These are phyloP conservation scores for Bugulina stolonifera DNA, from an alignment of 2,888 invertebrate species.

Conservation along the genomic window DNA sequence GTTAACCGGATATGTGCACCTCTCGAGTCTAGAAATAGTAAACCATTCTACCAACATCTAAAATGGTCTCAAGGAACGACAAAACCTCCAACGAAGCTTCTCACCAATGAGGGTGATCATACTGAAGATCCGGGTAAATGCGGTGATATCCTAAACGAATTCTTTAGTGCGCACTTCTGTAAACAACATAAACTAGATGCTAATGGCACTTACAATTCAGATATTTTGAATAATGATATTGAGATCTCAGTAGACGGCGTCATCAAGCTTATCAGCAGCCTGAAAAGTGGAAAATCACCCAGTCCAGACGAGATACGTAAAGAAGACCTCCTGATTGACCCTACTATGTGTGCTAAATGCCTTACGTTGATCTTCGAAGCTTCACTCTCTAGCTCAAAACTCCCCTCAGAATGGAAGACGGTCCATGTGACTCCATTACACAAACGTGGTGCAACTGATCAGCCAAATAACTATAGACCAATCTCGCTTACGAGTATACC, in stretches of 20 bases:
- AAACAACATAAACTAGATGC: not conserved
- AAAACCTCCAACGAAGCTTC: conserved; percentile 6
- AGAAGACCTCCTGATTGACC: not conserved
- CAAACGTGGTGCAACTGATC: conserved; percentile 31
- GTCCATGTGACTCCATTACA: conserved; percentile 31
- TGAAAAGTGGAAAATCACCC: conserved; percentile 14
- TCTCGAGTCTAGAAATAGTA: not conserved
- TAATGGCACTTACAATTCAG: not conserved
- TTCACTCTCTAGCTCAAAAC: conserved; percentile 28
- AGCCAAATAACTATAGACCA: conserved; percentile 32
- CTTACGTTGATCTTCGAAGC: conserved; percentile 29
- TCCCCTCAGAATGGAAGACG: conserved; percentile 31
- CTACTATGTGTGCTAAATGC: not conserved
- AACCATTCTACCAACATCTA: conserved; percentile 12
- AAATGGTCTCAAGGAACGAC: not conserved
- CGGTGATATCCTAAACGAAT: not conserved
- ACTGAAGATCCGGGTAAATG: conserved; percentile 11
- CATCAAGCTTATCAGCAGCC: not conserved
- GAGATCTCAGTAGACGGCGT: not conserved
- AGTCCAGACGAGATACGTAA: not conserved
- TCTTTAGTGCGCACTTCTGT: conserved; percentile 11
- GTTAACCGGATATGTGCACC: not conserved
- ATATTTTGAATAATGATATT: not conserved
- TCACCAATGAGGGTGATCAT: not conserved
- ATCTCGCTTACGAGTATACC: conserved; percentile 30